phyloP scores from a whole-genome alignment of 2,797 vertebrate species.

The Simalia tracyae region DNA sequence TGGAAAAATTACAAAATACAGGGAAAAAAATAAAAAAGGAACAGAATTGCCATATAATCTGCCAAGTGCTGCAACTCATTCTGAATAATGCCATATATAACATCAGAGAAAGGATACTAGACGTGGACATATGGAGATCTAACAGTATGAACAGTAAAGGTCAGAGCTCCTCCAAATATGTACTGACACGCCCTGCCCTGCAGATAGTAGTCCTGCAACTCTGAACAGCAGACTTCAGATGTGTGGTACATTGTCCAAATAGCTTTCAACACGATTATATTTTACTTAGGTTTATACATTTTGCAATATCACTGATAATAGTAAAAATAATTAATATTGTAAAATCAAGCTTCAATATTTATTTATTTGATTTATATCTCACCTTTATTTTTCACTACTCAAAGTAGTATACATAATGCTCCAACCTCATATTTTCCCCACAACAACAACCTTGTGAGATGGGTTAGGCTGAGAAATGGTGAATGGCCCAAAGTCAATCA shows the following conservation, averaged over 20 bases:
- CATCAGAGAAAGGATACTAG: background rate
- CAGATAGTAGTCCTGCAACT: background rate
- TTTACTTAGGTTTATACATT: background rate
- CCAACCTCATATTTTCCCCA: background rate
- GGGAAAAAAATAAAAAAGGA: background rate
- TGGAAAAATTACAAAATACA: background rate
- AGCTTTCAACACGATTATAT: background rate
- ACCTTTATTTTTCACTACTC: background rate
- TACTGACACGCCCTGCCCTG: background rate
- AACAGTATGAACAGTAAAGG: background rate
- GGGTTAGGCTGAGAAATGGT: background rate
- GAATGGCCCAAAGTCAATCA: background rate
- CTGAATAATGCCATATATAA: background rate
- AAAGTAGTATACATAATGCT: background rate
- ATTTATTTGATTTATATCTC: background rate
- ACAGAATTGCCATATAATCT: background rate
- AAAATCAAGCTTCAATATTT: background rate
- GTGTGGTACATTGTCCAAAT: background rate
- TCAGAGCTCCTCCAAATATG: background rate
- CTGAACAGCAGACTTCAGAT: background rate
- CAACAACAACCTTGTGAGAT: background rate
- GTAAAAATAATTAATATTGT: background rate
- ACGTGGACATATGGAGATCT: background rate
- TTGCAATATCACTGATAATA: background rate
- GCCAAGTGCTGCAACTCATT: background rate